phyloP scores from a whole-genome alignment of 2,888 invertebrate species.

The Lithophane ornitopus region DNA sequence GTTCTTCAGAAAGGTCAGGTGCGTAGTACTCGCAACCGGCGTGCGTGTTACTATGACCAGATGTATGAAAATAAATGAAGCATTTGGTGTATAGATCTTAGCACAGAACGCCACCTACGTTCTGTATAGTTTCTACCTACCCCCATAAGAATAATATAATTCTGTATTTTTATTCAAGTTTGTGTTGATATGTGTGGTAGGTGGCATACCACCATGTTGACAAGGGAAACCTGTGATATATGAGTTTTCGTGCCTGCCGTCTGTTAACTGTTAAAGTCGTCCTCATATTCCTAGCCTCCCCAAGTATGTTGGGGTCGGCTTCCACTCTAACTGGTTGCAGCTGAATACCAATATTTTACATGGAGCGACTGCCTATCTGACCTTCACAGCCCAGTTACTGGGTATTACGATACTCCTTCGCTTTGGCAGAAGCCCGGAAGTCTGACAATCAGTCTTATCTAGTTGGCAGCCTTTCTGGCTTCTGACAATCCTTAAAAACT shows the following conservation, averaged over 20 bases:
- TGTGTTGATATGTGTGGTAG: neutral
- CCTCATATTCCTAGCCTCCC: no score
- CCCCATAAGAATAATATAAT: neutral
- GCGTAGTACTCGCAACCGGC: neutral
- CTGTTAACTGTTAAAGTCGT: neutral
- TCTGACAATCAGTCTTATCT: no score
- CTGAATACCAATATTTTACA: no score
- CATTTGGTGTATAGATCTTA: neutral
- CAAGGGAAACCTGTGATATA: conserved; percentile 38
- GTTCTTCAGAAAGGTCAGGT: neutral
- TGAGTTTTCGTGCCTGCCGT: conserved; percentile 22
- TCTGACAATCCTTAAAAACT: no score
- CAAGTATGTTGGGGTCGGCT: no score
- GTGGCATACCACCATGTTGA: conserved; percentile 10
- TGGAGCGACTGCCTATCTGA: no score
- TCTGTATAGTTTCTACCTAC: neutral
- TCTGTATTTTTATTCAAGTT: conserved; percentile 5
- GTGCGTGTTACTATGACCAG: neutral
- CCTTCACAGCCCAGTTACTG: no score
- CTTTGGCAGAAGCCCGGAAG: no score
- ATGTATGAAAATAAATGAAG: neutral
- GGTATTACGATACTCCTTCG: no score
- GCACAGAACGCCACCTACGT: neutral
- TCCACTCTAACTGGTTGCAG: no score
- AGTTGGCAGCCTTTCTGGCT: no score